phyloP scores from a whole-genome alignment of 2,888 invertebrate genomes.

The Urechis unicinctus region DNA sequence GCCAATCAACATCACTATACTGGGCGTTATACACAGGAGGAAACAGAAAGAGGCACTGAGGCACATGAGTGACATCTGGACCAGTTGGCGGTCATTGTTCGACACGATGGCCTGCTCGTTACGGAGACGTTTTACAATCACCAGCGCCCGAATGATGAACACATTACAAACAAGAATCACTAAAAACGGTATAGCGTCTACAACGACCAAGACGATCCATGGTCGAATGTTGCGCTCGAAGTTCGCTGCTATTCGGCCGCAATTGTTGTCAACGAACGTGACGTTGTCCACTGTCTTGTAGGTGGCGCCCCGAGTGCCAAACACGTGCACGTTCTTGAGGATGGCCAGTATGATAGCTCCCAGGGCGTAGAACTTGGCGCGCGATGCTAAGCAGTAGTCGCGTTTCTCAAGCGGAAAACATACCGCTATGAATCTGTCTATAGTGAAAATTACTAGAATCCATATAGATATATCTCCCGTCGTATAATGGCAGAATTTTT shows the following conservation, averaged over 20 bases:
- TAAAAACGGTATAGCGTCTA: constrained; percentile 19
- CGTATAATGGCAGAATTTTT: constrained; percentile 11
- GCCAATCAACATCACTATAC: constrained; percentile 23
- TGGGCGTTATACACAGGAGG: constrained; percentile 24
- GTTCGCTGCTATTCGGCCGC: constrained; percentile 15
- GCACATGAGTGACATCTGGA: constrained; percentile 21
- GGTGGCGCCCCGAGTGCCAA: constrained; percentile 20
- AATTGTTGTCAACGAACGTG: constrained; percentile 11
- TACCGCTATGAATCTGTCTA: constrained; percentile 23
- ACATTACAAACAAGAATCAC: constrained; percentile 23
- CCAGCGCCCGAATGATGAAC: constrained; percentile 21
- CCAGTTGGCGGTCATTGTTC: constrained; percentile 9
- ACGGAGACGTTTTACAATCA: constrained; percentile 2
- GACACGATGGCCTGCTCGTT: neutral
- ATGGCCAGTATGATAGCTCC: constrained; percentile 8
- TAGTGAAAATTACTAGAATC: constrained; percentile 21
- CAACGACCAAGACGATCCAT: constrained; percentile 23
- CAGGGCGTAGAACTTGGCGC: constrained; percentile 12
- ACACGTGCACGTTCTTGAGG: constrained; percentile 21
- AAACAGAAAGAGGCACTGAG: constrained; percentile 25
- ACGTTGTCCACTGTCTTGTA: constrained; percentile 4
- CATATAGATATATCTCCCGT: constrained; percentile 20
- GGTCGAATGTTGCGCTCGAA: constrained; percentile 24
- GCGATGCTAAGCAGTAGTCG: constrained; percentile 6
- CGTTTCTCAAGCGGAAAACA: constrained; percentile 19